Percentiles rank a stretch among this genome's conserved stretches.
Conservation (phyloP, 2,888 invertebrate species). For the Zygogramma bicolorata region DNA sequence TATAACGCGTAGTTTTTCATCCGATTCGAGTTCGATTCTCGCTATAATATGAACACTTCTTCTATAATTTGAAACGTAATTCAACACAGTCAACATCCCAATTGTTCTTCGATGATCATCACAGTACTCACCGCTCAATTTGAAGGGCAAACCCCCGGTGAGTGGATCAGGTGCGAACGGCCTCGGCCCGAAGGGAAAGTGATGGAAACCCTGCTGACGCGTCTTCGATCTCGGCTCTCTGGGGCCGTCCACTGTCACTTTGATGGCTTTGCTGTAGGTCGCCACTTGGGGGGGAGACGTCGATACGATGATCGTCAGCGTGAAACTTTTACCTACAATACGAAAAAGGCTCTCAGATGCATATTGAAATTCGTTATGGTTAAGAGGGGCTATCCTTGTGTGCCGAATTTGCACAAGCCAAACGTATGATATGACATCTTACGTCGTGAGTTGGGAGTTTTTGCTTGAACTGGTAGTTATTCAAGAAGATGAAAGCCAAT, state of each 20-base stretch:
- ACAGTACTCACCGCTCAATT: constrained; percentile 80
- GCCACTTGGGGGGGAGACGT: constrained; percentile 95
- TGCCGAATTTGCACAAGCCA: too few species aligned
- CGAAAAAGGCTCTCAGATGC: not conserved
- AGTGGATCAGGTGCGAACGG: constrained; percentile 86
- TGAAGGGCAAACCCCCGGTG: constrained; percentile 83
- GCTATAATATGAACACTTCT: too few species aligned
- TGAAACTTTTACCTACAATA: constrained; percentile 94
- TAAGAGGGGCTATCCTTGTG: too few species aligned
- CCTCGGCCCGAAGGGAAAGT: constrained; percentile 88
- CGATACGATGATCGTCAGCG: constrained; percentile 93
- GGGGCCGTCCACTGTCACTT: constrained; percentile 99
- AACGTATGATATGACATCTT: too few species aligned
- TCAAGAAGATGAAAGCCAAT: too few species aligned
- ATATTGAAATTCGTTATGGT: not conserved
- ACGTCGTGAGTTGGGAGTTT: too few species aligned
- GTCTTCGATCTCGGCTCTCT: constrained; percentile 96
- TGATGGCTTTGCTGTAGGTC: constrained; percentile 98
- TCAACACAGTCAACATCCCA: too few species aligned
- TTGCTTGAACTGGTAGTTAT: too few species aligned
- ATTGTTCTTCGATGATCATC: not conserved
- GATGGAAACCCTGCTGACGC: constrained; percentile 88
- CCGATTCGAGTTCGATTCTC: too few species aligned
- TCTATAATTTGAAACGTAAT: too few species aligned
- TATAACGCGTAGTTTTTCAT: too few species aligned